Conservation (phyloP, 2,888 invertebrate species). For the Chymomyza amoena region DNA sequence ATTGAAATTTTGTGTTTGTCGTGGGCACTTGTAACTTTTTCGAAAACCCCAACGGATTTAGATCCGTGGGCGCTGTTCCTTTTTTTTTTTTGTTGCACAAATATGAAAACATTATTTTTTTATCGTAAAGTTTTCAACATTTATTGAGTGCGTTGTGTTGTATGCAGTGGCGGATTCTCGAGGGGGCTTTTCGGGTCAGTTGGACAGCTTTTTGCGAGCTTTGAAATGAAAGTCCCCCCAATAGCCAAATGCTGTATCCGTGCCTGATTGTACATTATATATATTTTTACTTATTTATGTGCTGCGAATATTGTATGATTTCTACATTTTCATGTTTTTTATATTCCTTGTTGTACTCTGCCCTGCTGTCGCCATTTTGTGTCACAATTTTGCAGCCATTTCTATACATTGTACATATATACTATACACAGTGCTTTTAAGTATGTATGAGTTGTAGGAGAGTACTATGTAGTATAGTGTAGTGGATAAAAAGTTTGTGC, state of each 20-base stretch:
- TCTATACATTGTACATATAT: not conserved
- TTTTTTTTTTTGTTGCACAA: conserved; percentile 41
- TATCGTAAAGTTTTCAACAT: conserved; percentile 21
- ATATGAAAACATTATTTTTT: conserved; percentile 13
- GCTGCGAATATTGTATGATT: not conserved
- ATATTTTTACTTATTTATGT: conserved; percentile 13
- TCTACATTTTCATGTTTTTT: conserved; percentile 16
- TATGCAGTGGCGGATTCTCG: not conserved
- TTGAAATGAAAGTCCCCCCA: too few relatives aligned
- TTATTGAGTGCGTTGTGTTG: conserved; percentile 60
- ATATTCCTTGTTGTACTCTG: conserved; percentile 21
- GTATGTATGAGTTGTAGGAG: not conserved
- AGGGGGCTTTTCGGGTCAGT: too few relatives aligned
- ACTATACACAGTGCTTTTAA: not conserved
- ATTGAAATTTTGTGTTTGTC: not conserved
- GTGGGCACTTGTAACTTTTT: conserved; percentile 21
- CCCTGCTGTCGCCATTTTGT: conserved; percentile 47
- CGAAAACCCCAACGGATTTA: conserved; percentile 20
- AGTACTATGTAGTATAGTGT: not conserved
- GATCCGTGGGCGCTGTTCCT: conserved; percentile 12
- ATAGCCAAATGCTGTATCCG: too few relatives aligned
- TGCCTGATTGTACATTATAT: not conserved
- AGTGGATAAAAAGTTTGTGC: conserved; percentile 15
- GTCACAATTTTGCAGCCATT: conserved; percentile 47
- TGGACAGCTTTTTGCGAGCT: too few relatives aligned